Evolutionary conservation across 2,888 invertebrate species (phyloP), one percentile per base, ranked within the genome.

Genomic region (Molanna angustata): DNA sequence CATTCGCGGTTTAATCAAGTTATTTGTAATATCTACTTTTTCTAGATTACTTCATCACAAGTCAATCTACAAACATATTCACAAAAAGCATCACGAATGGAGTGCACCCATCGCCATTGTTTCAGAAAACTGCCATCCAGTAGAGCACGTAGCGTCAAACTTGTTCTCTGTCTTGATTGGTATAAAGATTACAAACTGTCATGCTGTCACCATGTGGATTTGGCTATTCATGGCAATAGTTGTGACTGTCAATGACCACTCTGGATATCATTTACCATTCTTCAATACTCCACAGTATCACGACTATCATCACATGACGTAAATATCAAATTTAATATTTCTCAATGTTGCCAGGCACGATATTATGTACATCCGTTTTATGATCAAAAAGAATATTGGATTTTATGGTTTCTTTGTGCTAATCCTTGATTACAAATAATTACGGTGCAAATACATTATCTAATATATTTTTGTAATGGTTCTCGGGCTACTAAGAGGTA

Each of bases 61-160:
- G 56, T 73, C 76, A 59, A 70, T 92, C 47, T 92, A 91, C 73
- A 88, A 86, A 65, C 79, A 83, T 64, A 86, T 92, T 61, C 92
- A 92, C 71, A 92, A 92, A 68, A 81, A 84, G 62, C 92, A 92
- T 67, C 92, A 92, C 63, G 90, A 92, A 69, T 92, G 91, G 91
- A 89, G 88, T 1, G 86, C 91, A 0, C 91, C 92, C 0, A 84
- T 92, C 46, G 87, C 90, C n/a, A 83, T 90, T 2, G 85, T 88
- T 0, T 84, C 88, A 11, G 74, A 90, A 35, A 91, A 91, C 68
- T 86, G 88, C 62, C 89, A 91, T 70, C 90, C 91, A 0, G 67
- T 88, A 37, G 83, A 67, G 49, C 89, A 91, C 67, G 72, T 89
- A 49, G 77, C 90, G 58, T 87, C 88, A 40, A 91, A 91, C 71